A percentile compares a stretch with the other conserved stretches of the same genome.
Evolutionary conservation across 2,797 vertebrate species (phyloP).

Genomic region (Centroberyx gerrardi): DNA sequence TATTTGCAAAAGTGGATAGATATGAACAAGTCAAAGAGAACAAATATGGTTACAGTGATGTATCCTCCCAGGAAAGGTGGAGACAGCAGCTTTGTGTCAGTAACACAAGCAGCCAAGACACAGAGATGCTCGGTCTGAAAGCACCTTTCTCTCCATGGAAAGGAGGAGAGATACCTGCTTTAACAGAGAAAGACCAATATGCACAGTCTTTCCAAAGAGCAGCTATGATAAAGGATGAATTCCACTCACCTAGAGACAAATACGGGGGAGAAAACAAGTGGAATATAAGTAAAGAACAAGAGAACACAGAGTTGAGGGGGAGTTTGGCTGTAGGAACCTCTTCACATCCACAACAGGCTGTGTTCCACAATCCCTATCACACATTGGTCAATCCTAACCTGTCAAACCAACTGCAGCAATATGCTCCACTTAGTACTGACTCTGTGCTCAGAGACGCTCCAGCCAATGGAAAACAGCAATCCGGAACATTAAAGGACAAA

Average conservation of each 20-base stretch:
- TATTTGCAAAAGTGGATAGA: slow-evolving; percentile 64
- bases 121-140: slow-evolving; percentile 57
- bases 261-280: slow-evolving; percentile 57
- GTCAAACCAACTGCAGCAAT: slow-evolving; percentile 47
- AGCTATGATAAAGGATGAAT: slow-evolving; percentile 51
- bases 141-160: slow-evolving; percentile 61
- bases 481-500: slow-evolving; percentile 37
- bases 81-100: slow-evolving; percentile 43
- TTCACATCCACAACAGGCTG: slow-evolving; percentile 34
- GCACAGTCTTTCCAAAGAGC: slow-evolving; percentile 54
- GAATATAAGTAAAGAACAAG: slow-evolving; percentile 54
- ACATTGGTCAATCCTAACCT: slow-evolving; percentile 19
- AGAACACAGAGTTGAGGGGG: slow-evolving; percentile 58
- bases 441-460: slow-evolving; percentile 32
- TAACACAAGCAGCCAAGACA: slow-evolving; percentile 50
- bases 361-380: slow-evolving; percentile 1
- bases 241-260: slow-evolving; percentile 52
- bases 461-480: slow-evolving; percentile 43
- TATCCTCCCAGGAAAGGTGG: slow-evolving; percentile 66
- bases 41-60: slow-evolving; percentile 67
- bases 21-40: slow-evolving; percentile 74
- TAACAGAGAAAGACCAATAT: slow-evolving; percentile 74
- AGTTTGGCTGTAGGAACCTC: slow-evolving; percentile 36
- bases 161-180: slow-evolving; percentile 72
- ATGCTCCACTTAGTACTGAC: slow-evolving; percentile 26